A percentile compares a stretch with the other conserved stretches of the same genome.
Conservation (phyloP, 2,888 invertebrate genomes). For the Yponomeuta malinellus region DNA sequence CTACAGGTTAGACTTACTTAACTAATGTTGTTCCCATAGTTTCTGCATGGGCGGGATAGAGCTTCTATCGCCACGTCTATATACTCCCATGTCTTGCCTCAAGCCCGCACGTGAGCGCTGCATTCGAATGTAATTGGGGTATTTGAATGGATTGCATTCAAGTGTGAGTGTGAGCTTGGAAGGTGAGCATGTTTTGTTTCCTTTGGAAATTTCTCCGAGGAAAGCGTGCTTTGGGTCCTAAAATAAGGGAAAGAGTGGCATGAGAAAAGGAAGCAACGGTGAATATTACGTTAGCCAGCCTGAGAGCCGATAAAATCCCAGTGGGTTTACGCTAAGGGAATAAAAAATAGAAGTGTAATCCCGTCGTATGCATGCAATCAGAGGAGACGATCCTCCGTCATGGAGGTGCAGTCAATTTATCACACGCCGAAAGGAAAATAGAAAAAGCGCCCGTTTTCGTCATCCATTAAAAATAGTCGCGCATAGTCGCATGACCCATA, state of each 20-base stretch:
- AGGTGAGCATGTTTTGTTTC: neutral
- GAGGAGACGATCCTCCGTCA: conserved; percentile 65
- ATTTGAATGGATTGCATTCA: conserved; percentile 10
- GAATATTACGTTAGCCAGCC: too few relatives aligned
- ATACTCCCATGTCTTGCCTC: neutral
- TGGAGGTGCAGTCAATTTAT: conserved; percentile 70
- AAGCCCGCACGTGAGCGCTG: neutral
- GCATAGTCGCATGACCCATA: conserved; percentile 74
- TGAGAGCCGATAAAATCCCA: too few relatives aligned
- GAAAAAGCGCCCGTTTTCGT: conserved; percentile 54
- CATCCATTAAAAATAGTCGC: conserved; percentile 74
- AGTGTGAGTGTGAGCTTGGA: neutral
- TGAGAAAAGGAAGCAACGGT: neutral
- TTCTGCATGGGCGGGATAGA: too few relatives aligned
- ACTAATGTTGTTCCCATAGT: too few relatives aligned
- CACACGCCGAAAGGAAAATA: conserved; percentile 54
- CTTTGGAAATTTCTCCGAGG: neutral
- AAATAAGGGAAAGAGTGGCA: neutral
- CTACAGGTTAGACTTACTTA: neutral
- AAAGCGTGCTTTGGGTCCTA: neutral
- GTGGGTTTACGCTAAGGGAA: too few relatives aligned
- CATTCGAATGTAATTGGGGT: conserved; percentile 15
- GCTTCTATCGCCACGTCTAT: neutral
- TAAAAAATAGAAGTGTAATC: conserved; percentile 32
- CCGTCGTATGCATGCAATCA: conserved; percentile 42